These are phyloP conservation scores for Chelonus formosanus DNA, from an alignment of 2,888 invertebrate genomes.

Conservation along the genomic window DNA sequence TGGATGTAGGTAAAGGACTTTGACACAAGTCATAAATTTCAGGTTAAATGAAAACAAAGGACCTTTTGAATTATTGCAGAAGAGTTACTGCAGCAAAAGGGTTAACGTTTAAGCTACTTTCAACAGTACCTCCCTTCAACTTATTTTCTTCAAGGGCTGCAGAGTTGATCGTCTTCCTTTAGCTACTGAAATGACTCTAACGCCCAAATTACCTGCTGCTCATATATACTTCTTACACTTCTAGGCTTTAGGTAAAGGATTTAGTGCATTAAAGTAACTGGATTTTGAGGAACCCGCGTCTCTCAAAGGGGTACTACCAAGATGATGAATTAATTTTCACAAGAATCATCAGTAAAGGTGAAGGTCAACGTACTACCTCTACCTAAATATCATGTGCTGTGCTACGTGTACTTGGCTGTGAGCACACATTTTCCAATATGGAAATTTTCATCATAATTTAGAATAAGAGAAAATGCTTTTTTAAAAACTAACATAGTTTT, in stretches of 20 bases:
- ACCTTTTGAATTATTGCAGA: constrained; percentile 39
- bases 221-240: not conserved
- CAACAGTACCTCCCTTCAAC: constrained; percentile 1
- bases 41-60: constrained; percentile 44
- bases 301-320: constrained; percentile 2
- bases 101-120: constrained; percentile 27
- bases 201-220: constrained; percentile 17
- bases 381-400: no score
- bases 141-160: not conserved
- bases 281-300: not conserved
- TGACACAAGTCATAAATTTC: constrained; percentile 41
- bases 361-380: not conserved
- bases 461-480: no score
- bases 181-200: constrained; percentile 29
- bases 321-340: constrained; percentile 6
- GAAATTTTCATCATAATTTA: no score
- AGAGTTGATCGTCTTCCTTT: not conserved
- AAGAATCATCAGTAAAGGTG: not conserved
- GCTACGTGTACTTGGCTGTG: no score
- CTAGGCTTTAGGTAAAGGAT: not conserved
- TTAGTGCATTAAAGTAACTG: constrained; percentile 3
- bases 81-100: constrained; percentile 36
- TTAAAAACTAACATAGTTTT: no score
- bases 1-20: constrained; percentile 25
- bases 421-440: no score